Conservation (phyloP, 2,888 invertebrate genomes). For the Adelphocoris suturalis region DNA sequence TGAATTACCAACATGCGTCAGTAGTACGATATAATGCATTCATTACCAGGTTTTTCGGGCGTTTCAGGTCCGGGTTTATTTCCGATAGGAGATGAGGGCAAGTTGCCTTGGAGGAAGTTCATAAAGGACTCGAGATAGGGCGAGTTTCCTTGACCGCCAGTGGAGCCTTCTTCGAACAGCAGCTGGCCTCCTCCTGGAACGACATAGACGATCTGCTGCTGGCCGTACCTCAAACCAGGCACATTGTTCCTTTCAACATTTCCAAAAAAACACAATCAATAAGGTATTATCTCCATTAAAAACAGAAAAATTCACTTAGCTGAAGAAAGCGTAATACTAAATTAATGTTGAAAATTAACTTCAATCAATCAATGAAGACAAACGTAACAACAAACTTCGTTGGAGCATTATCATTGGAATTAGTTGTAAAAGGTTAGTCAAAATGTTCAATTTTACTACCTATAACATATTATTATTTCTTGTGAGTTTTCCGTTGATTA, state of each 20-base stretch:
- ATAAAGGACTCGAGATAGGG: conserved; percentile 62
- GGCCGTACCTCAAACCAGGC: conserved; percentile 71
- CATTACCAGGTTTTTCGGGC: conserved; percentile 58
- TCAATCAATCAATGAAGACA: too few species aligned
- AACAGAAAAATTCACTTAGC: background rate
- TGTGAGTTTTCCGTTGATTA: too few species aligned
- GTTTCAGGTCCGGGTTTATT: background rate
- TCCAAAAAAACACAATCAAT: conserved; percentile 39
- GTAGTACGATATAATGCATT: too few species aligned
- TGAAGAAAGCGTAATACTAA: background rate
- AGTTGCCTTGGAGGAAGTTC: conserved; percentile 62
- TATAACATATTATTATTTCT: too few species aligned
- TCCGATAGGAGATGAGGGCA: conserved; percentile 12
- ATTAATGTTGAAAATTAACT: background rate
- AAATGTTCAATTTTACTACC: too few species aligned
- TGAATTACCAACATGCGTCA: too few species aligned
- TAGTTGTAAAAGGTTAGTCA: too few species aligned
- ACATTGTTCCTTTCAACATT: conserved; percentile 72
- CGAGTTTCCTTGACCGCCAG: conserved; percentile 64
- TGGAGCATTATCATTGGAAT: too few species aligned
- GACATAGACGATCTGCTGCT: conserved; percentile 71
- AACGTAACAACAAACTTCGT: too few species aligned
- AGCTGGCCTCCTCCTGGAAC: conserved; percentile 71
- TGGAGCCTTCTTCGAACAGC: conserved; percentile 73
- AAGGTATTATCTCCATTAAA: conserved; percentile 3